These are phyloP conservation scores for Hanleya hanleyi DNA, from an alignment of 2,888 invertebrate genomes.

Conservation along the genomic window DNA sequence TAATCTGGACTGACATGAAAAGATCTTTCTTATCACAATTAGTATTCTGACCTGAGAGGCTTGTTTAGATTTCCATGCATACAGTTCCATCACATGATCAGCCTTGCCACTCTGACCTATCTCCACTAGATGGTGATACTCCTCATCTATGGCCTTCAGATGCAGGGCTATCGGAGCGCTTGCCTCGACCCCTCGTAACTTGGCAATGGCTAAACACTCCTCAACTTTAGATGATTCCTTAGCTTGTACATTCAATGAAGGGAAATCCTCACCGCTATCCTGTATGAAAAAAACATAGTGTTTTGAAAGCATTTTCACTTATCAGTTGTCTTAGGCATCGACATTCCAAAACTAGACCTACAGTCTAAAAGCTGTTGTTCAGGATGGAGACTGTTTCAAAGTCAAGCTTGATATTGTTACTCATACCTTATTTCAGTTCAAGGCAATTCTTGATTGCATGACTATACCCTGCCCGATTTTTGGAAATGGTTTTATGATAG, in stretches of 20 bases:
- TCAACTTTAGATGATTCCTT: constrained; percentile 71
- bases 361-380: no score
- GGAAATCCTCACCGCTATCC: constrained; percentile 49
- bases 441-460: no score
- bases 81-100: constrained; percentile 70
- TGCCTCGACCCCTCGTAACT: constrained; percentile 63
- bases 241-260: constrained; percentile 62
- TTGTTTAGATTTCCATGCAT: constrained; percentile 71
- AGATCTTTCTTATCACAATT: no score
- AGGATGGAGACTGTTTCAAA: no score
- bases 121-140: constrained; percentile 67
- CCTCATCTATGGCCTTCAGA: constrained; percentile 71
- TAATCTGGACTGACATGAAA: no score
- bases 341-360: no score
- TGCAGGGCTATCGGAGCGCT: constrained; percentile 66
- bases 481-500: no score
- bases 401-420: no score
- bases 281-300: background rate
- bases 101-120: constrained; percentile 66
- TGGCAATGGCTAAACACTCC: constrained; percentile 71
- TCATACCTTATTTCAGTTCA: no score
- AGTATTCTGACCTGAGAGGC: constrained; percentile 50
- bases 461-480: no score
- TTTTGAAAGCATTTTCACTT: no score
- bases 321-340: no score